Evolutionary conservation across 2,888 invertebrate genomes (phyloP), one percentile per base, ranked within the genome.

Genomic region (Drosophila percnosoma): DNA sequence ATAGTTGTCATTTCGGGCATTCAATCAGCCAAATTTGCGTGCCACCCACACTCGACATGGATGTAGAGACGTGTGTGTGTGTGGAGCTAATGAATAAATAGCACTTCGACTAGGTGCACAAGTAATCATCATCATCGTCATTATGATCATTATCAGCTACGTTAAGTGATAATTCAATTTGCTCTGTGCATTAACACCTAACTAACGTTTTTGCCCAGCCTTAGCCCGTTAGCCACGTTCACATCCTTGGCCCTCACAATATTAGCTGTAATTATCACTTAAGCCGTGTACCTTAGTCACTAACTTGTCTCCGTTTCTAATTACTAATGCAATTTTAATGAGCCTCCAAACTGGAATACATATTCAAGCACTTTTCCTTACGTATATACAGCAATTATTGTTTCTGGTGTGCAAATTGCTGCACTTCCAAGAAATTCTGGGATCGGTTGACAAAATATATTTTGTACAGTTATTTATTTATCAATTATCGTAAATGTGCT

Each of bases 91-190:
- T 84, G 82, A 89, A 84, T 89, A 79, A 84, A 81, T 81, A 72
- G 79, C 79, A 71, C 58, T 53, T 65, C 68, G 58, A 36, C 70
- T 65, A 68, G 69, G 55, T 68, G 75, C 64, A 65, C 70, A 62
- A 21, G 55, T 65, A 61, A 66, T 61, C 68, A 58, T 78, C 55
- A 40, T 45, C 53, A 42, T 70, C 59, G 29, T 45, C 38, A 40
- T 36, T 51, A 52, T 55, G 33, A 21, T 67, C 27, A 62, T 40
- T 57, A 66, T 48, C 51, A 40, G 53, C 64, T 57, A 45, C 62
- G 68, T 68, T 68, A 76, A 70, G 90, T 82, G 87, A 69, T 87
- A 87, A 87, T 89, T 88, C 73, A 90, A 90, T 87, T 87, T 89
- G 76, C 71, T 65, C 82, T 68, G 63, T 70, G 73, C 78, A 82